Conservation (phyloP, 2,797 vertebrate genomes). For the Lepilemur septentrionalis region DNA sequence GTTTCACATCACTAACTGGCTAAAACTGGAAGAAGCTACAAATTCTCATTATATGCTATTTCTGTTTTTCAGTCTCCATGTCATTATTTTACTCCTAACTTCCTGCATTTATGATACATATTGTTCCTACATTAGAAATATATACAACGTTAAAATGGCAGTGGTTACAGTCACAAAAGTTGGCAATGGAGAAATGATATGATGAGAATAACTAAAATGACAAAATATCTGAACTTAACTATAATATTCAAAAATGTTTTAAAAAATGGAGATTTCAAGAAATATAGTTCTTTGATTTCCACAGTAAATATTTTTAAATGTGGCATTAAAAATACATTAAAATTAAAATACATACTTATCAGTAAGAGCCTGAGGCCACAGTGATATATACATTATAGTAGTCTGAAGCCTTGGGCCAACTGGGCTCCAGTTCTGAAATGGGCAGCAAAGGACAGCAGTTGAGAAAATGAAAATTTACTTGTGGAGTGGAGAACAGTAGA, state of each 20-base stretch:
- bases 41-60: neutral
- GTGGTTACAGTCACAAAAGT: neutral
- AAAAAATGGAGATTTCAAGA: neutral
- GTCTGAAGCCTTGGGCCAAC: neutral
- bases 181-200: neutral
- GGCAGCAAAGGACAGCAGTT: neutral
- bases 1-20: neutral
- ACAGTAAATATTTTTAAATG: neutral
- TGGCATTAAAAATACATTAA: neutral
- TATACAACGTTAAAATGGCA: conserved; percentile 18
- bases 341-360: neutral
- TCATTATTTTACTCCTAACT: neutral
- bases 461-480: neutral
- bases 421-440: neutral
- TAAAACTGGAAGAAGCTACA: conserved; percentile 19
- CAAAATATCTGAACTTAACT: neutral
- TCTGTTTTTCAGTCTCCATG: neutral
- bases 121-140: conserved; percentile 41
- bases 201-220: conserved; percentile 36
- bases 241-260: neutral
- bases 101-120: conserved; percentile 26
- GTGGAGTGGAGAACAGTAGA: neutral
- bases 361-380: neutral
- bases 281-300: neutral
- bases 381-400: no score